These are phyloP conservation scores for Grantiella picta DNA, from an alignment of 2,113 vertebrate genomes.

Conservation along the genomic window DNA sequence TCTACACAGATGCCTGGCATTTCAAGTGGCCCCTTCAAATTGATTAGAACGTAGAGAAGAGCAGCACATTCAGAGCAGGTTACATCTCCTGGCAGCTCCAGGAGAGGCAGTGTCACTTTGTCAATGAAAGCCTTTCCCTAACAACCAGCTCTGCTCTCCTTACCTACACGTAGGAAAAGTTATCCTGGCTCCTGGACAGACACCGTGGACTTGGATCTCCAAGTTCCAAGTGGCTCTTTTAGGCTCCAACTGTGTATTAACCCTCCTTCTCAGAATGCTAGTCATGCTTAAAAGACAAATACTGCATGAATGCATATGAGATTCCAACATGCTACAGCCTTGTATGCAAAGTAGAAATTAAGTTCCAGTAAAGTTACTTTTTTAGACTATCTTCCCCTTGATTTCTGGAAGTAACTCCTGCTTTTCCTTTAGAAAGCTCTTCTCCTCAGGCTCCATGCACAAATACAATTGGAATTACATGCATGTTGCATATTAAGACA, in stretches of 20 bases:
- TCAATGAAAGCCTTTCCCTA: background rate
- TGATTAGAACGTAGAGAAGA: background rate
- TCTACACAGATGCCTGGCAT: background rate
- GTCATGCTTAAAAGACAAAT: background rate
- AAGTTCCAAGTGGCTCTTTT: background rate
- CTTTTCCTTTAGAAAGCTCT: background rate
- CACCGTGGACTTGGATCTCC: background rate
- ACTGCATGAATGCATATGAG: background rate
- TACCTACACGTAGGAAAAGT: fast-evolving
- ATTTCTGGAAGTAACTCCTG: background rate
- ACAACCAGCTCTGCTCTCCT: background rate
- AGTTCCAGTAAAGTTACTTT: background rate
- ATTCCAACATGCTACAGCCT: background rate
- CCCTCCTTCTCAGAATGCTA: background rate
- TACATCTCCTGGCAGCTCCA: background rate
- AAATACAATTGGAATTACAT: background rate
- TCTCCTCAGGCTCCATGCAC: background rate
- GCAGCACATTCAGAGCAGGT: background rate
- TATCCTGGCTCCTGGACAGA: background rate
- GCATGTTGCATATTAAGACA: background rate
- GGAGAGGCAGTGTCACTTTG: background rate
- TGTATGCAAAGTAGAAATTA: background rate
- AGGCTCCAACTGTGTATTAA: background rate
- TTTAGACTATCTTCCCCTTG: background rate
- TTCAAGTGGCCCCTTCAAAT: background rate